These are phyloP conservation scores for Falco peregrinus DNA, from an alignment of 2,797 vertebrate genomes.

Conservation along the genomic window DNA sequence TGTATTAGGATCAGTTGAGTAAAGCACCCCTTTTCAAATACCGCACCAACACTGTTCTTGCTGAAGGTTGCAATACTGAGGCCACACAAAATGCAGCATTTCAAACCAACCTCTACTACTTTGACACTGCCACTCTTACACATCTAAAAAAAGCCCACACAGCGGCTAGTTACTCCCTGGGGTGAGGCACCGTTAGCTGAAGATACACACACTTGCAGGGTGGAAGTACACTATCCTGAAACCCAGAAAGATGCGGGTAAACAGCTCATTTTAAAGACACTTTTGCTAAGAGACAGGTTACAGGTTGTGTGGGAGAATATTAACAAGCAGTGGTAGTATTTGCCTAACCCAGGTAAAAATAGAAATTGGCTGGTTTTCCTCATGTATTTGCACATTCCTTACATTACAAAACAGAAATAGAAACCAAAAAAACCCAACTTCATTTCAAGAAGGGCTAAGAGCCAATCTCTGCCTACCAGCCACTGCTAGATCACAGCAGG, in stretches of 20 bases:
- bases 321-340: not conserved
- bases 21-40: not conserved
- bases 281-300: not conserved
- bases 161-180: not conserved
- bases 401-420: slow-evolving; percentile 41
- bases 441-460: not conserved
- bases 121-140: not conserved
- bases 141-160: not conserved
- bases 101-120: not conserved
- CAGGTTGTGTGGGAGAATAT: not conserved
- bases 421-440: not conserved
- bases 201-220: not conserved
- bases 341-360: slow-evolving; percentile 33
- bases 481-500: not conserved
- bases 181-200: not conserved
- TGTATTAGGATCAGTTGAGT: not conserved
- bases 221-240: not conserved
- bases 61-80: not conserved
- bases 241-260: not conserved
- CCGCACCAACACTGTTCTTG: not conserved
- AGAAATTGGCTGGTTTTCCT: slow-evolving; percentile 49
- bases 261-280: not conserved
- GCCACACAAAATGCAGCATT: not conserved
- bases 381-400: slow-evolving; percentile 51
- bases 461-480: slow-evolving; percentile 31